phyloP scores from a whole-genome alignment of 2,888 invertebrate species.

The Gasteruption jaculator region DNA sequence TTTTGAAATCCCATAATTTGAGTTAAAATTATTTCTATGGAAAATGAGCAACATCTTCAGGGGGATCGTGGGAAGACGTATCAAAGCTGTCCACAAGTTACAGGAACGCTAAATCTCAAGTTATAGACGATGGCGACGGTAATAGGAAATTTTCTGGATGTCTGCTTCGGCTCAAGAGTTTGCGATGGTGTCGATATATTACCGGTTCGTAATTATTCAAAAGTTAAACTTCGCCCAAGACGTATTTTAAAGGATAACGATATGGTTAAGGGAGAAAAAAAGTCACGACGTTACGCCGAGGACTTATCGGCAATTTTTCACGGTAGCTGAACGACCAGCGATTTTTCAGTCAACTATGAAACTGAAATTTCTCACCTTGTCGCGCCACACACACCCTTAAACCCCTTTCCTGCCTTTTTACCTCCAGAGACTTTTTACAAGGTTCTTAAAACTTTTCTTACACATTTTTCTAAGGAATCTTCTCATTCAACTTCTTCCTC shows the following conservation, averaged over 20 bases:
- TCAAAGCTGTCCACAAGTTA: too few relatives aligned
- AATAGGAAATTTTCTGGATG: conserved; percentile 45
- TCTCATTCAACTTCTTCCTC: conserved; percentile 12
- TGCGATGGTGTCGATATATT: conserved; percentile 29
- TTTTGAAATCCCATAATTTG: conserved; percentile 8
- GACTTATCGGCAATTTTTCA: conserved; percentile 39
- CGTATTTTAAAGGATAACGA: too few relatives aligned
- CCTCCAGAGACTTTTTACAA: conserved; percentile 5
- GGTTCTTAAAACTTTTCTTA: background rate
- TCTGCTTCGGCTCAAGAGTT: too few relatives aligned
- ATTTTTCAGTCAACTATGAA: conserved; percentile 40
- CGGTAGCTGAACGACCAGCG: conserved; percentile 29
- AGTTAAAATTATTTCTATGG: too few relatives aligned
- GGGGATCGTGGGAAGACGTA: too few relatives aligned
- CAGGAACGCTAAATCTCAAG: too few relatives aligned
- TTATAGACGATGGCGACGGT: conserved; percentile 30
- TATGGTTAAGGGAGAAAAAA: too few relatives aligned
- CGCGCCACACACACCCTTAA: conserved; percentile 20
- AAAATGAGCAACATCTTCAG: too few relatives aligned
- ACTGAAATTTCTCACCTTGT: conserved; percentile 39
- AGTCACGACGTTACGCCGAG: too few relatives aligned
- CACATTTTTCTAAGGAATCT: conserved; percentile 10
- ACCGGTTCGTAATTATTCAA: conserved; percentile 41
- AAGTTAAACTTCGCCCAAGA: conserved; percentile 31
- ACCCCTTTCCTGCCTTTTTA: conserved; percentile 8